These are phyloP conservation scores for Orius laevigatus DNA, from an alignment of 1,140 invertebrate genomes.

Conservation along the genomic window DNA sequence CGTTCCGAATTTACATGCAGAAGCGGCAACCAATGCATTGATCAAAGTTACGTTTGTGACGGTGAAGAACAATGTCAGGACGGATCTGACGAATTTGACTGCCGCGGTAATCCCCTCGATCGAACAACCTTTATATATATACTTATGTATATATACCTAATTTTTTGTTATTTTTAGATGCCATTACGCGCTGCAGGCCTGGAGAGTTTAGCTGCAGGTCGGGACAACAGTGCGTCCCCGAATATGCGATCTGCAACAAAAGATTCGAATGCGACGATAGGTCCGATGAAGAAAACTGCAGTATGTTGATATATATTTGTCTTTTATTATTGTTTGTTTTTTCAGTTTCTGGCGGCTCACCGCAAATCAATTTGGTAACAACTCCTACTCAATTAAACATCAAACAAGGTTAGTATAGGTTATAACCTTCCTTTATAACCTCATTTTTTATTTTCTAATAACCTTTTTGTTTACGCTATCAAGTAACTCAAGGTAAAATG, in stretches of 20 bases:
- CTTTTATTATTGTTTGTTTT: too few species aligned
- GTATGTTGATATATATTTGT: constrained; percentile 6
- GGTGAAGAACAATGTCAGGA: constrained; percentile 40
- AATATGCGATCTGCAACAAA: constrained; percentile 60
- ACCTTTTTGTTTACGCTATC: too few species aligned
- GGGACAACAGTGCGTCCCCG: constrained; percentile 24
- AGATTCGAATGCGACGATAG: constrained; percentile 77
- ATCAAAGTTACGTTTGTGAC: constrained; percentile 40
- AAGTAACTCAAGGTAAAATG: too few species aligned
- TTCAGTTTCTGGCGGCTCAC: too few species aligned
- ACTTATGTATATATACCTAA: too few species aligned
- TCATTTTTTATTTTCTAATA: too few species aligned
- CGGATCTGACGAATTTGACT: constrained; percentile 44
- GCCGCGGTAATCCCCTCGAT: constrained; percentile 12
- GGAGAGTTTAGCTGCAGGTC: constrained; percentile 39
- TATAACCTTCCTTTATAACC: background rate
- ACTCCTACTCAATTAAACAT: too few species aligned
- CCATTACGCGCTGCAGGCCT: constrained; percentile 36
- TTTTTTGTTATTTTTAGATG: constrained; percentile 12
- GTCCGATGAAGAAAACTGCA: constrained; percentile 52
- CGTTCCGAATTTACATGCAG: constrained; percentile 34
- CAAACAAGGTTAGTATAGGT: background rate
- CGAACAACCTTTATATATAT: too few species aligned
- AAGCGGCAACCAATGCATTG: constrained; percentile 32
- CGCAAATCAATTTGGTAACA: too few species aligned